These are phyloP conservation scores for Cisticola juncidis DNA, from an alignment of 2,113 vertebrate species.

Conservation along the genomic window DNA sequence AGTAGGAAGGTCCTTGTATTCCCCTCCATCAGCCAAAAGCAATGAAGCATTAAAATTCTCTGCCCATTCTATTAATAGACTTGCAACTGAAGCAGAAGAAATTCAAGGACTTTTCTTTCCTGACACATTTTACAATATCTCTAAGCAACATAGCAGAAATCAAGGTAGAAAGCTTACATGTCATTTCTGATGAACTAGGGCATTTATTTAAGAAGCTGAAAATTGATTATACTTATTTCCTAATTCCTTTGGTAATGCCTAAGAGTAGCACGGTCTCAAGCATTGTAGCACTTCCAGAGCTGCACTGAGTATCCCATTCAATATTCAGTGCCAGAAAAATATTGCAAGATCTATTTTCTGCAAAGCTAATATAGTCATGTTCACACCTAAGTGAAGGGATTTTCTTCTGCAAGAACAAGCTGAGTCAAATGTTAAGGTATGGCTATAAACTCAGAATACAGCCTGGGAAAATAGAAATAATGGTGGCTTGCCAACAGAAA, in stretches of 20 bases:
- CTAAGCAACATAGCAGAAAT: conserved; percentile 19
- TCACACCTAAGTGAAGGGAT: background rate
- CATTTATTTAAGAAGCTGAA: conserved; percentile 34
- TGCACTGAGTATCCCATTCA: background rate
- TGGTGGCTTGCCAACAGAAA: background rate
- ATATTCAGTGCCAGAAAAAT: background rate
- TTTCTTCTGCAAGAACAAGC: background rate
- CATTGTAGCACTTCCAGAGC: background rate
- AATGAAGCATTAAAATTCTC: conserved; percentile 60
- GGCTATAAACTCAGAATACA: background rate
- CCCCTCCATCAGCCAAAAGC: conserved; percentile 56
- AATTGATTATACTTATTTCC: background rate
- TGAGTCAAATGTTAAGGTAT: background rate
- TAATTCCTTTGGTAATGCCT: background rate
- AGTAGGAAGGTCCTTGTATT: conserved; percentile 48
- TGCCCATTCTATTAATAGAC: conserved; percentile 67
- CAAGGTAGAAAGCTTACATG: conserved; percentile 23
- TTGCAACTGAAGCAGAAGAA: conserved; percentile 64
- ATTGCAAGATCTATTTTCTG: background rate
- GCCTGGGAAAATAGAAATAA: background rate
- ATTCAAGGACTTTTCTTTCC: conserved; percentile 59
- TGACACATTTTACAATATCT: conserved; percentile 44
- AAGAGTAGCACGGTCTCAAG: background rate
- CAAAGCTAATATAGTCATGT: background rate
- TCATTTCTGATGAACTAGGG: conserved; percentile 5